Conservation (phyloP, 2,113 vertebrate genomes). For the Nothoprocta pentlandii region DNA sequence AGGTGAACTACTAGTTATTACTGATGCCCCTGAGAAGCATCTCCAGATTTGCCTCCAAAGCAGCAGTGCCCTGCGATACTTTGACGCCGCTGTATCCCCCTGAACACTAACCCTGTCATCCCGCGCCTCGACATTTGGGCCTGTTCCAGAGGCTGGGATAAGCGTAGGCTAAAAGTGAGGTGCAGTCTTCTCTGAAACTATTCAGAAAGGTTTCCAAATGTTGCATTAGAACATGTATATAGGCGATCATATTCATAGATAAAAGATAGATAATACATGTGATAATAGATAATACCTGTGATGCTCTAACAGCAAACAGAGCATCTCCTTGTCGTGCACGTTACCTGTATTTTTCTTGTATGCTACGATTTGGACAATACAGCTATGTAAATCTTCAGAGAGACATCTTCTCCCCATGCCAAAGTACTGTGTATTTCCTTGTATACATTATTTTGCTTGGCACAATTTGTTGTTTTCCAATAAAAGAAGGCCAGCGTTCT, state of each 20-base stretch:
- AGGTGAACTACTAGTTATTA: not conserved
- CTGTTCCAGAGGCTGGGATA: not conserved
- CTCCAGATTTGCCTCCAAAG: not conserved
- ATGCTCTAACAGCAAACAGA: not conserved
- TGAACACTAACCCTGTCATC: not conserved
- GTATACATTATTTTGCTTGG: not conserved
- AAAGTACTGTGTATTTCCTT: not conserved
- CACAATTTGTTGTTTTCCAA: not conserved
- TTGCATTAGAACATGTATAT: not conserved
- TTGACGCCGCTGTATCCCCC: not conserved
- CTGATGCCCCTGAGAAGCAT: not conserved
- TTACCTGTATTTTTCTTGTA: not conserved
- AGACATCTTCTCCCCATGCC: not conserved
- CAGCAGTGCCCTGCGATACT: not conserved
- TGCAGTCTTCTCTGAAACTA: not conserved
- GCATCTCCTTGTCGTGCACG: not conserved
- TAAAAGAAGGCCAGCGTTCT: conserved; percentile 24
- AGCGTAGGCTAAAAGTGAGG: not conserved
- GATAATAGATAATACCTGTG: not conserved
- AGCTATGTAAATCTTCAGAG: not conserved
- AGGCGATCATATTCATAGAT: not conserved
- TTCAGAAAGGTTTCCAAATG: not conserved
- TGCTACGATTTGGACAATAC: not conserved
- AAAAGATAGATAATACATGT: not conserved
- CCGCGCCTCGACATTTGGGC: not conserved